A percentile compares a stretch with the other conserved stretches of the same genome.
These are phyloP conservation scores for Irena cyanogastra DNA, from an alignment of 2,113 vertebrate species.

Conservation along the genomic window DNA sequence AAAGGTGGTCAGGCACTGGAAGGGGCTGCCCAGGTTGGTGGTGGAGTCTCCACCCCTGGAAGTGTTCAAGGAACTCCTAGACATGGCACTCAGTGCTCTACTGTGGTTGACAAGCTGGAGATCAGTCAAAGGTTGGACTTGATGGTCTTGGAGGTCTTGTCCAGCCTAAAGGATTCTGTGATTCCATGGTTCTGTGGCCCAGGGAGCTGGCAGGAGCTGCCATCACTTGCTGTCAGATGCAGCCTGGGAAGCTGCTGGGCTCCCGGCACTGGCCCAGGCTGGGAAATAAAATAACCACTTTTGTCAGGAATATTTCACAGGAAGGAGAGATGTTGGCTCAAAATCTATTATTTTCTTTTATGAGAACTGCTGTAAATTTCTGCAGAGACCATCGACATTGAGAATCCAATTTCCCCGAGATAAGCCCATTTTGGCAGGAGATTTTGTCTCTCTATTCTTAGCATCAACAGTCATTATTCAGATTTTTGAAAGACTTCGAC, in stretches of 20 bases:
- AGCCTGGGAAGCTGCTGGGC: not conserved
- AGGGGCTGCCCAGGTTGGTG: not conserved
- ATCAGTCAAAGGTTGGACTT: fast-evolving
- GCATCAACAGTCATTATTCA: not conserved
- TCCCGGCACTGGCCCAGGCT: not conserved
- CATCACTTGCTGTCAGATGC: fast-evolving
- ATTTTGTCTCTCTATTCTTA: not conserved
- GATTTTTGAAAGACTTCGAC: not conserved
- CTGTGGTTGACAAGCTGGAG: not conserved
- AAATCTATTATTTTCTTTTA: not conserved
- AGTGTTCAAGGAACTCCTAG: not conserved
- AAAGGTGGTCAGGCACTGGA: not conserved
- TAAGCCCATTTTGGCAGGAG: conserved; percentile 3
- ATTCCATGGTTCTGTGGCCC: not conserved
- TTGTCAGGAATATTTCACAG: not conserved
- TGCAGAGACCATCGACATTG: not conserved
- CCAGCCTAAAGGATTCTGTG: not conserved
- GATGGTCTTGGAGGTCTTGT: not conserved
- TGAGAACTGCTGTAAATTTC: not conserved
- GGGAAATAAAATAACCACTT: not conserved
- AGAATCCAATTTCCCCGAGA: conserved; percentile 6
- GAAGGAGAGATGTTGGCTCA: not conserved
- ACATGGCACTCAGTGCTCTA: not conserved
- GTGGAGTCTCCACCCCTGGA: not conserved
- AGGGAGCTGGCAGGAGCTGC: not conserved